Evolutionary conservation across 2,888 invertebrate species (phyloP), one percentile per base, ranked within the genome.

Genomic region (Eupsilia transversa): DNA sequence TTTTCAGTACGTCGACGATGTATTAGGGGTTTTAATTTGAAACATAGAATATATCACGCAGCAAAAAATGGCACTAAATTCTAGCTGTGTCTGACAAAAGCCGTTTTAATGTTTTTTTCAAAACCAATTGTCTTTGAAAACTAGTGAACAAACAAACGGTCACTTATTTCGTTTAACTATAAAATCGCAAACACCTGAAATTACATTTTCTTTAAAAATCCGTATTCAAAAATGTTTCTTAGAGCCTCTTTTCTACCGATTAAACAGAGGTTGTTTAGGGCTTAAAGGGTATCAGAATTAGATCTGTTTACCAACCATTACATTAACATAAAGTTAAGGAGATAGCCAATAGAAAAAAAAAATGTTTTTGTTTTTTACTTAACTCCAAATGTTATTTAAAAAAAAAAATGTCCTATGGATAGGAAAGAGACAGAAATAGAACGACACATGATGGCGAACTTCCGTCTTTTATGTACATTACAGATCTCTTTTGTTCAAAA

Each of bases 221-320:
- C 68, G 59, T 64, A 81, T 80, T 76, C 71, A 76, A 71, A 72
- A 54, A 9, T 57, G 59, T 65, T 54, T 60, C 64, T 33, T 23
- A 12, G n/a, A 72, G 54, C 17, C 52, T 33, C 46, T 64, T 63
- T 64, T 20, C 23, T 46, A 54, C 57, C 14, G 46, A 79, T 59
- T 79, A 65, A 79, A 72, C 54, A 59, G 33, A 79, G 52, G 5
- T 38, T n/a, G 43, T 79, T 79, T 38, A 64, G 52, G 43, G 64
- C n/a, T 64, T 54, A 54, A 52, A 43, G 20, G 76, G 70, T 63
- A 41, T 56, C 33, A 33, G 17, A 57, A 66, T 79, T 33, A 30
- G 17, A 66, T 56, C 74, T 74, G 74, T 79, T 69, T 65, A 69
- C 80, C 59, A n/a, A 64, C 43, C 57, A 68, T 80, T 73, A 64